Evolutionary conservation across 2,888 invertebrate genomes (phyloP).

Genomic region (Seladonia tumulorum): DNA sequence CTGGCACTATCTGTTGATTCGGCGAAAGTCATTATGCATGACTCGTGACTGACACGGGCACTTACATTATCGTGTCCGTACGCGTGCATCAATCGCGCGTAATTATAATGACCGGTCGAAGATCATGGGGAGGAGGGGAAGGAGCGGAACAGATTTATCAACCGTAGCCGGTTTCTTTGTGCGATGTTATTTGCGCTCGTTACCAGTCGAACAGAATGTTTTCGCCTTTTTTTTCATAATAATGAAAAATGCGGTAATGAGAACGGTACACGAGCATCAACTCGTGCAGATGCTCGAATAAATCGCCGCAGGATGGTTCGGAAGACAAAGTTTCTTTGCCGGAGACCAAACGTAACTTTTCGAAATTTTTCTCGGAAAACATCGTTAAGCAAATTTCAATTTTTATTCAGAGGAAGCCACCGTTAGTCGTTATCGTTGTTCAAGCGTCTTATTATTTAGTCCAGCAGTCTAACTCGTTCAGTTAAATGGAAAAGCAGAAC

Average conservation of each 20-base stretch:
- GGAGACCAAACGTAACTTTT: neutral
- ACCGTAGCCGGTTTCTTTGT: neutral
- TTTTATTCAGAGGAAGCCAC: too few species aligned
- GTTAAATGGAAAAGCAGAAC: neutral
- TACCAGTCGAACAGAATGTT: conserved; percentile 22
- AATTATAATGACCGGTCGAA: neutral
- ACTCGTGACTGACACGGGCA: conserved; percentile 27
- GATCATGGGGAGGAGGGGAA: neutral
- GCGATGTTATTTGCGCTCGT: neutral
- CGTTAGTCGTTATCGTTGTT: too few species aligned
- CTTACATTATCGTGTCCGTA: conserved; percentile 37
- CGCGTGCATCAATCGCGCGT: conserved; percentile 29
- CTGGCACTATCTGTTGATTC: conserved; percentile 63
- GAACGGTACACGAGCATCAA: neutral
- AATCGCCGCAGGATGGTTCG: conserved; percentile 31
- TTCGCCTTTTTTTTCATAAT: conserved; percentile 3
- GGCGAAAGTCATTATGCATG: conserved; percentile 59
- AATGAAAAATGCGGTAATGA: conserved; percentile 23
- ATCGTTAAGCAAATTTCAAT: too few species aligned
- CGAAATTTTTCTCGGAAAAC: too few species aligned
- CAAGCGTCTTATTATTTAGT: too few species aligned
- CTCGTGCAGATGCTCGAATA: conserved; percentile 22
- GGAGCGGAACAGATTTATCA: neutral
- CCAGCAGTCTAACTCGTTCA: too few species aligned
- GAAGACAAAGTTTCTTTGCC: conserved; percentile 17